These are phyloP conservation scores for Pseudorasbora parva DNA, from an alignment of 2,113 vertebrate species.

Conservation along the genomic window DNA sequence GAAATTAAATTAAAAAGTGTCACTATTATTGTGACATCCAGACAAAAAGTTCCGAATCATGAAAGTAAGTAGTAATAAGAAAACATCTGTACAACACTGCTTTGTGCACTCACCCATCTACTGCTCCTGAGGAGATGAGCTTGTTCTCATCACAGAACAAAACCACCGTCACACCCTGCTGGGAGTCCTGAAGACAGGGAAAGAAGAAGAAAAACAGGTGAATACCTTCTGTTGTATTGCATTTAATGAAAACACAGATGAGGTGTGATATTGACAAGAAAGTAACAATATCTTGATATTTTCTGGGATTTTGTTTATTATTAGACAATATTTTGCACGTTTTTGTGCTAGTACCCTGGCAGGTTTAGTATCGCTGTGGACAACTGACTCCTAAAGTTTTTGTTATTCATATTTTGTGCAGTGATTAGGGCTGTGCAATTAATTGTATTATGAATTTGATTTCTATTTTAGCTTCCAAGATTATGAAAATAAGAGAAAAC, in stretches of 20 bases:
- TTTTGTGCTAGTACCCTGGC: too few species aligned
- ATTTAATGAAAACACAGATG: not conserved
- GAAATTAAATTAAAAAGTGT: not conserved
- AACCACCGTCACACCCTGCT: constrained; percentile 97
- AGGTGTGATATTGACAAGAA: not conserved
- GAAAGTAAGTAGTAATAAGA: too few species aligned
- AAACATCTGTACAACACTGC: not conserved
- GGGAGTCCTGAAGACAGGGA: constrained; percentile 81
- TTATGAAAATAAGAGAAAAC: too few species aligned
- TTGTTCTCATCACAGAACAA: constrained; percentile 91
- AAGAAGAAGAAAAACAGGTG: not conserved
- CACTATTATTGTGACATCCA: too few species aligned
- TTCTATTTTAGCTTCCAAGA: too few species aligned
- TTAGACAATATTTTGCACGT: too few species aligned
- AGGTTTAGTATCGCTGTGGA: too few species aligned
- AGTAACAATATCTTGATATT: not conserved
- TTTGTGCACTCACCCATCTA: constrained; percentile 84
- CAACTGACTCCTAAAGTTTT: too few species aligned
- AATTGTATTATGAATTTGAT: too few species aligned
- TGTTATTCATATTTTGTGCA: too few species aligned
- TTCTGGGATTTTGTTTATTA: not conserved
- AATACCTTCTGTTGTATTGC: not conserved
- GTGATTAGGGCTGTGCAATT: too few species aligned
- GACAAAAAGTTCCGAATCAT: too few species aligned
- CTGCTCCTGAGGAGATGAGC: constrained; percentile 93